Evolutionary conservation across 2,888 invertebrate species (phyloP).

Genomic region (Orthosia incerta): DNA sequence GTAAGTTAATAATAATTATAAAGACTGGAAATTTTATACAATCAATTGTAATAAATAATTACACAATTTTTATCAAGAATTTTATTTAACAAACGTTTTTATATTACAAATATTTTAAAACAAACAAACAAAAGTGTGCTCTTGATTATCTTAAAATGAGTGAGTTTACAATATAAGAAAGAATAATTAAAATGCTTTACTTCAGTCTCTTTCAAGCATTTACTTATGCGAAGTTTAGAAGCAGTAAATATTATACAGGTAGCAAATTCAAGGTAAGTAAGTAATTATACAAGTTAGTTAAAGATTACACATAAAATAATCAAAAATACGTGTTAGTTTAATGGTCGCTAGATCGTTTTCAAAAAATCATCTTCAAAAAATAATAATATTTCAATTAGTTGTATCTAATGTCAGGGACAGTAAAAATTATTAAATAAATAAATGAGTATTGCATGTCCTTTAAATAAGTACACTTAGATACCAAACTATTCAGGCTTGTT

Average conservation of each 20-base stretch:
- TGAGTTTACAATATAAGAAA: slow-evolving; percentile 70
- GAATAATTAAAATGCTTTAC: slow-evolving; percentile 59
- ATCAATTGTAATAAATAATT: slow-evolving; percentile 76
- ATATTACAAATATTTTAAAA: slow-evolving; percentile 73
- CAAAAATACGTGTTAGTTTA: not conserved
- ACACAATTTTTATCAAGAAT: slow-evolving; percentile 73
- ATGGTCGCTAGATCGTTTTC: slow-evolving; percentile 5
- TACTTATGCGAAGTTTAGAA: slow-evolving; percentile 54
- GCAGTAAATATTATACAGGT: slow-evolving; percentile 56
- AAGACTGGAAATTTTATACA: slow-evolving; percentile 79
- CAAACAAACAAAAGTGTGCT: slow-evolving; percentile 80
- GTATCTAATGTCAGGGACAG: no score
- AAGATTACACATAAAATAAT: slow-evolving; percentile 12
- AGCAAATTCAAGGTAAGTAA: slow-evolving; percentile 29
- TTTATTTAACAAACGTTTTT: slow-evolving; percentile 87
- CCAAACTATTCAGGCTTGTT: slow-evolving; percentile 24
- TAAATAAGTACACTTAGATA: not conserved
- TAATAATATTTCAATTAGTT: not conserved
- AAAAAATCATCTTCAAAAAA: not conserved
- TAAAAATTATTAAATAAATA: slow-evolving; percentile 1
- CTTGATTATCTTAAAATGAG: slow-evolving; percentile 78
- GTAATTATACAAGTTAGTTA: slow-evolving; percentile 15
- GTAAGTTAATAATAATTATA: slow-evolving; percentile 40
- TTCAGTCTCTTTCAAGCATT: slow-evolving; percentile 66
- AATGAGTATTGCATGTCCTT: not conserved